These are phyloP conservation scores for Muscicapa striata DNA, from an alignment of 2,797 vertebrate species.

Conservation along the genomic window DNA sequence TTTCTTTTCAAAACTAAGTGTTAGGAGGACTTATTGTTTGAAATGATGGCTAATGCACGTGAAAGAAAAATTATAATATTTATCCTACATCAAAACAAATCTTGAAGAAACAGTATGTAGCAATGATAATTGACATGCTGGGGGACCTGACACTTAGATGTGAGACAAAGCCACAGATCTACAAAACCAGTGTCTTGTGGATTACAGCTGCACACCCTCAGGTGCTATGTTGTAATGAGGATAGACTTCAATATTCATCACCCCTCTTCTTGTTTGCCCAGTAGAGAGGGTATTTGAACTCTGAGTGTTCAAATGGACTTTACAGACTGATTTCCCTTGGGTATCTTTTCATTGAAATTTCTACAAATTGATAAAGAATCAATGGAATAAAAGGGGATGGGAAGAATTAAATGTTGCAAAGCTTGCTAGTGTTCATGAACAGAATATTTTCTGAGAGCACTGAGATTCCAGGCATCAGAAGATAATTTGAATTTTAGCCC, in stretches of 20 bases:
- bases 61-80: background rate
- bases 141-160: background rate
- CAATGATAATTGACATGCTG: background rate
- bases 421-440: background rate
- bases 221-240: background rate
- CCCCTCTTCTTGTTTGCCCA: background rate
- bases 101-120: background rate
- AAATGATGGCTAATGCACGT: background rate
- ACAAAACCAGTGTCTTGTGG: background rate
- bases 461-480: background rate
- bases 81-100: background rate
- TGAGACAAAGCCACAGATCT: background rate
- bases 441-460: background rate
- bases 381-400: background rate
- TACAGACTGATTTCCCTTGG: slow-evolving; percentile 11
- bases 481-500: background rate
- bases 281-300: slow-evolving; percentile 3
- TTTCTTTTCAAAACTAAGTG: background rate
- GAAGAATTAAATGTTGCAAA: background rate
- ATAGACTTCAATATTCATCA: slow-evolving; percentile 20
- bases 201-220: background rate
- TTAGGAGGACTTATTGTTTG: background rate
- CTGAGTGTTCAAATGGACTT: slow-evolving; percentile 22
- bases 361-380: slow-evolving; percentile 18
- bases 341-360: slow-evolving; percentile 1